A percentile compares a stretch with the other conserved stretches of the same genome.
phyloP scores from a whole-genome alignment of 2,797 vertebrate genomes.

The Gymnocypris eckloni region DNA sequence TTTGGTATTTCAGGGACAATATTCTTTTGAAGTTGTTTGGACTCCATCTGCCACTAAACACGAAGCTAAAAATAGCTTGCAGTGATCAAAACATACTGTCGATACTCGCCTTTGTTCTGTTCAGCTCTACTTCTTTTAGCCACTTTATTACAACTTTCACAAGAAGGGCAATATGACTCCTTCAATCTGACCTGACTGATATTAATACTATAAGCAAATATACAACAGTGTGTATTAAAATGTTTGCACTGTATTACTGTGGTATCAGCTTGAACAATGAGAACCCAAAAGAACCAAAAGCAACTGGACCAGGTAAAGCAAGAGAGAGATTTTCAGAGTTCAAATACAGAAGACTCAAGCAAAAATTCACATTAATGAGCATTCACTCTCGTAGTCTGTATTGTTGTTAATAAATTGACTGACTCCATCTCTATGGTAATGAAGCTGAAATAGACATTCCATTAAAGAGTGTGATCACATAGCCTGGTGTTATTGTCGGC shows the following conservation, averaged over 20 bases:
- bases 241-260: background rate
- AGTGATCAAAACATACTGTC: conserved; percentile 38
- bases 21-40: conserved; percentile 18
- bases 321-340: background rate
- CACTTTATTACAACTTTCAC: conserved; percentile 30
- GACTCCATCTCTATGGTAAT: conserved; percentile 59
- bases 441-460: conserved; percentile 45
- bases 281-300: background rate
- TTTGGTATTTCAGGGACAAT: background rate
- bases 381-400: conserved; percentile 31
- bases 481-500: conserved; percentile 45
- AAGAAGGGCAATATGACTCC: conserved; percentile 9
- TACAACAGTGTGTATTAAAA: background rate
- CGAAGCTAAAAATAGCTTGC: conserved; percentile 26
- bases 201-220: background rate
- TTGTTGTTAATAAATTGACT: conserved; percentile 21
- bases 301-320: background rate
- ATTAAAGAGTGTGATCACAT: conserved; percentile 49
- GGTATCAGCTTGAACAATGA: background rate
- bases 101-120: conserved; percentile 33
- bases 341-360: conserved; percentile 32
- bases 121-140: conserved; percentile 20
- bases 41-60: conserved; percentile 37
- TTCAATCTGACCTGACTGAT: background rate
- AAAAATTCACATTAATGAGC: conserved; percentile 40